Evolutionary conservation across 2,888 invertebrate species (phyloP).

Genomic region (Epinotia ramella): DNA sequence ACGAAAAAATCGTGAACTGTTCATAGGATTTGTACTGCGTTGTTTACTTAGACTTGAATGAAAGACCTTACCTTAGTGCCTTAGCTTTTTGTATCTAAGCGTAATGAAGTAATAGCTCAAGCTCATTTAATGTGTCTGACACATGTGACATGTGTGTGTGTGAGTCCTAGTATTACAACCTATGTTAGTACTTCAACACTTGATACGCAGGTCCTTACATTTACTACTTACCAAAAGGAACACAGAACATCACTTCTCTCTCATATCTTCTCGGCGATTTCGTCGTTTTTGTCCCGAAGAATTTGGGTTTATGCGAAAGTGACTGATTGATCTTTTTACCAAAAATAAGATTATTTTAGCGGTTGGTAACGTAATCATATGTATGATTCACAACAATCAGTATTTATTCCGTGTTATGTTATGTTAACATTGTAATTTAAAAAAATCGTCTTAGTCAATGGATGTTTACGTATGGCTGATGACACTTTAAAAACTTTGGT

Average conservation of each 20-base stretch:
- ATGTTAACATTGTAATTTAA: background rate
- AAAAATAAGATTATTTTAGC: background rate
- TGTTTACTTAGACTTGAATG: too few relatives aligned
- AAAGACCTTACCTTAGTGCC: too few relatives aligned
- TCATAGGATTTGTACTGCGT: background rate
- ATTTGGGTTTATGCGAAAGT: constrained; percentile 9
- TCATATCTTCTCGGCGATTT: background rate
- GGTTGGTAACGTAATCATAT: background rate
- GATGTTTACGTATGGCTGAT: background rate
- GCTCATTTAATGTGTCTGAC: too few relatives aligned
- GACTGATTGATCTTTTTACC: background rate
- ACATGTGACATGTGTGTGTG: too few relatives aligned
- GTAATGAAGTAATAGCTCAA: too few relatives aligned
- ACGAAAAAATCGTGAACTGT: background rate
- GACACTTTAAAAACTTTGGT: background rate
- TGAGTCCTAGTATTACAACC: too few relatives aligned
- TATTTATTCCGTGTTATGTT: background rate
- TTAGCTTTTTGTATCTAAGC: too few relatives aligned
- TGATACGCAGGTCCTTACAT: too few relatives aligned
- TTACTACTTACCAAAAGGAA: too few relatives aligned
- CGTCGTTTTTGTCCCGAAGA: background rate
- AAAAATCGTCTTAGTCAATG: background rate
- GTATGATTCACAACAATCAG: background rate
- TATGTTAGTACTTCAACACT: too few relatives aligned
- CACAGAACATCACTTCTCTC: background rate